phyloP scores from a whole-genome alignment of 1,140 invertebrate species.

The Drosophila serrata region DNA sequence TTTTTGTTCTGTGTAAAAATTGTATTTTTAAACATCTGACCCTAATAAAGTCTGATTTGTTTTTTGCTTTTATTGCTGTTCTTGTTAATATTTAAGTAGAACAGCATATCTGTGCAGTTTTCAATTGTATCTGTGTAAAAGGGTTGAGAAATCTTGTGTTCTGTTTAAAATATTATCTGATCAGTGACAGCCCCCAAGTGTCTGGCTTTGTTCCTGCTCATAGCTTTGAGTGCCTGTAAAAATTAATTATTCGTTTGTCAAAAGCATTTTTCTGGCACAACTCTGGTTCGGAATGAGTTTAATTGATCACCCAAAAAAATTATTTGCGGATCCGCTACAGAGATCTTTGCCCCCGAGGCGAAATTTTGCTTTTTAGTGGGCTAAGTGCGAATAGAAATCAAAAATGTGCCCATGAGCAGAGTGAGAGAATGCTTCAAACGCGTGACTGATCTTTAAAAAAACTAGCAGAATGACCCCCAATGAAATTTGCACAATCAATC shows the following conservation, averaged over 20 bases:
- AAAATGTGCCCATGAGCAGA: slow-evolving; percentile 28
- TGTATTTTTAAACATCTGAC: slow-evolving; percentile 56
- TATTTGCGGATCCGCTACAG: slow-evolving; percentile 17
- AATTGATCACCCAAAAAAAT: slow-evolving; percentile 62
- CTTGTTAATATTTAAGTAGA: slow-evolving; percentile 13
- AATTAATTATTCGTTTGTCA: slow-evolving; percentile 49
- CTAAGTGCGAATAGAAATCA: slow-evolving; percentile 45
- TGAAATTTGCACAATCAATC: slow-evolving; percentile 41
- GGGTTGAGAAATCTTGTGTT: slow-evolving; percentile 17
- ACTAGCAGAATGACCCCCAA: slow-evolving; percentile 40
- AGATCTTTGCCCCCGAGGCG: slow-evolving; percentile 36
- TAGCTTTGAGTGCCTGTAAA: slow-evolving; percentile 24
- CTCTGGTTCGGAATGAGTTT: slow-evolving; percentile 37
- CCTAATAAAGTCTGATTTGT: slow-evolving; percentile 45
- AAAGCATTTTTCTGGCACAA: slow-evolving; percentile 33
- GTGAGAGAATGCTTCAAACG: slow-evolving; percentile 37
- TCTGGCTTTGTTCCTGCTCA: neutral
- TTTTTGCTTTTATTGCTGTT: slow-evolving; percentile 29
- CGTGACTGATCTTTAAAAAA: slow-evolving; percentile 43
- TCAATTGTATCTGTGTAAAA: slow-evolving; percentile 20
- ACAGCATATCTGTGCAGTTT: slow-evolving; percentile 26
- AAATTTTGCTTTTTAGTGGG: slow-evolving; percentile 31
- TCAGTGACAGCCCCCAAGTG: slow-evolving; percentile 26
- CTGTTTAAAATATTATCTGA: slow-evolving; percentile 14
- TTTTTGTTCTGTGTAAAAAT: neutral